phyloP scores from a whole-genome alignment of 2,888 invertebrate species.

The Microdon myrmicae region DNA sequence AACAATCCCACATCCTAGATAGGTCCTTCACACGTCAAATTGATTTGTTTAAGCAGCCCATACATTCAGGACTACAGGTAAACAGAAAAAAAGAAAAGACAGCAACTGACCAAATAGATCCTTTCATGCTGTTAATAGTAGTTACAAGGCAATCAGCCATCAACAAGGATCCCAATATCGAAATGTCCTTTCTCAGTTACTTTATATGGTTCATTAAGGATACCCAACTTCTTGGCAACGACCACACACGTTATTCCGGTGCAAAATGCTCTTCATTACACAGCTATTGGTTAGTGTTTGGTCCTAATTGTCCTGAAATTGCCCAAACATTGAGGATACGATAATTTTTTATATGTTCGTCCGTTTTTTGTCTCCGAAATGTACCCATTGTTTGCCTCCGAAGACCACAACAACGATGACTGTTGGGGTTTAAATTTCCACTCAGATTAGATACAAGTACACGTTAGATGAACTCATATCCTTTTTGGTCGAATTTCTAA shows the following conservation, averaged over 20 bases:
- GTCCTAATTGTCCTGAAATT: conserved; percentile 50
- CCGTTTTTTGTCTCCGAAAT: conserved; percentile 13
- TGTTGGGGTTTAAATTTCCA: conserved; percentile 39
- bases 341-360: conserved; percentile 40
- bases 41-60: conserved; percentile 43
- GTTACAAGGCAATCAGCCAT: conserved; percentile 49
- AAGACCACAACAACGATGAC: conserved; percentile 46
- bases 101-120: conserved; percentile 17
- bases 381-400: conserved; percentile 44
- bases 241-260: conserved; percentile 43
- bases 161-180: conserved; percentile 40
- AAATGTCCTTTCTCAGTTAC: conserved; percentile 29
- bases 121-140: conserved; percentile 38
- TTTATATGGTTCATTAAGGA: conserved; percentile 47
- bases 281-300: conserved; percentile 50
- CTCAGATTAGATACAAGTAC: conserved; percentile 40
- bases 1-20: conserved; percentile 16
- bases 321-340: conserved; percentile 48
- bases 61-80: conserved; percentile 40
- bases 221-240: conserved; percentile 34
- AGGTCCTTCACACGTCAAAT: conserved; percentile 32
- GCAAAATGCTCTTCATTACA: conserved; percentile 42
- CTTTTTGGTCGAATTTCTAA: conserved; percentile 31
- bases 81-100: conserved; percentile 26
- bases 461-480: conserved; percentile 31